phyloP scores from a whole-genome alignment of 1,140 invertebrate species.

The Eubasilissa regina region DNA sequence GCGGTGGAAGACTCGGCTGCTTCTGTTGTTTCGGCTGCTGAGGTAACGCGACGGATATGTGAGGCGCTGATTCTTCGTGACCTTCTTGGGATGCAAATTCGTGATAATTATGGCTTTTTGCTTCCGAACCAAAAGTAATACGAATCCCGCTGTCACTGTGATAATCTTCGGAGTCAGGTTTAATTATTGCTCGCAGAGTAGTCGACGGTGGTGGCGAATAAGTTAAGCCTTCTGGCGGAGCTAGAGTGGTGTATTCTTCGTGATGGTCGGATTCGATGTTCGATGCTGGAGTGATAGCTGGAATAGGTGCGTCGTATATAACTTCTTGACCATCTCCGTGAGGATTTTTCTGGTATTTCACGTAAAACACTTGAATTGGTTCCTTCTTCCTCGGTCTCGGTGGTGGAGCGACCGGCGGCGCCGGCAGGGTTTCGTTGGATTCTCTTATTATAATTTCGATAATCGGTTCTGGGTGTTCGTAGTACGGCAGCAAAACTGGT shows the following conservation, averaged over 20 bases:
- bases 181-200: constrained; percentile 85
- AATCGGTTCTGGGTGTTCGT: constrained; percentile 88
- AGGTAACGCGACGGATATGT: constrained; percentile 75
- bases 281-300: constrained; percentile 79
- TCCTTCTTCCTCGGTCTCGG: constrained; percentile 79
- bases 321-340: constrained; percentile 80
- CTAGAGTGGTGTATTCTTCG: constrained; percentile 67
- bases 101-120: constrained; percentile 70
- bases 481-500: constrained; percentile 76
- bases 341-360: constrained; percentile 88
- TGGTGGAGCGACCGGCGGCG: constrained; percentile 73
- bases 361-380: constrained; percentile 91
- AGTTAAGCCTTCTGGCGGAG: constrained; percentile 68
- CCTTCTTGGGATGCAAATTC: constrained; percentile 71
- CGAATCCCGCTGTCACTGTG: constrained; percentile 83
- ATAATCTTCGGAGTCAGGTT: constrained; percentile 86
- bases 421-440: constrained; percentile 85
- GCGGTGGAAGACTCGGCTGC: constrained; percentile 54
- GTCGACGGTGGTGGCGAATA: constrained; percentile 77
- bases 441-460: constrained; percentile 94
- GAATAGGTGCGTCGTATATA: constrained; percentile 83
- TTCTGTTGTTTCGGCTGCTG: constrained; percentile 63
- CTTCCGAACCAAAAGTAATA: constrained; percentile 82
- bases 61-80: constrained; percentile 73
- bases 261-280: constrained; percentile 73